These are phyloP conservation scores for Galagoides demidoff DNA, from an alignment of 2,797 vertebrate species.

Conservation along the genomic window DNA sequence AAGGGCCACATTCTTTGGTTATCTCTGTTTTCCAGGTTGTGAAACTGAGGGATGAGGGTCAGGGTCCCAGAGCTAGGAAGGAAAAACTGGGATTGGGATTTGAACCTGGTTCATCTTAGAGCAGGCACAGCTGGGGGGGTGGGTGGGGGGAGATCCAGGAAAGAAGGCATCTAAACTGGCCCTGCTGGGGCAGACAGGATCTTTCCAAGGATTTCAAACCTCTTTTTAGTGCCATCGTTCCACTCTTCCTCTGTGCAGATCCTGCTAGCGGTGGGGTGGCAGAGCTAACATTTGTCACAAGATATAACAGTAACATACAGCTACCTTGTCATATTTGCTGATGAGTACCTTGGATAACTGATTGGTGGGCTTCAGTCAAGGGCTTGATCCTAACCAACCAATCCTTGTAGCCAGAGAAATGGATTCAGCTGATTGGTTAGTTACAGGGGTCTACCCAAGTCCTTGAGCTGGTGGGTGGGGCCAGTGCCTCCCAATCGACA, in stretches of 20 bases:
- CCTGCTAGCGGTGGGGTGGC: too few species aligned
- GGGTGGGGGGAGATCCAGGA: neutral
- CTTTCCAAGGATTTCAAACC: neutral
- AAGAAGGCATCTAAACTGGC: neutral
- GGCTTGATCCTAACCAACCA: neutral
- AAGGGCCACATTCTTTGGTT: neutral
- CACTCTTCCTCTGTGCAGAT: neutral
- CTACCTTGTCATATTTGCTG: neutral
- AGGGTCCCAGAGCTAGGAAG: neutral
- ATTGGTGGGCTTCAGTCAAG: neutral
- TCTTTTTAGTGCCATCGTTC: neutral
- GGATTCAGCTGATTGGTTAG: conserved; percentile 12
- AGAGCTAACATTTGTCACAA: neutral
- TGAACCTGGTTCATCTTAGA: neutral
- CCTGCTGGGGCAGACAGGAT: neutral
- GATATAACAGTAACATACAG: too few species aligned
- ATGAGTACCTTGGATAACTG: neutral
- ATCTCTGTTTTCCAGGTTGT: neutral
- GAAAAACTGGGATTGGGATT: neutral
- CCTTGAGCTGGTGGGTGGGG: neutral
- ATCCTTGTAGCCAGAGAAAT: neutral
- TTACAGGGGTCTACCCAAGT: neutral
- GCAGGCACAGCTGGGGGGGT: neutral
- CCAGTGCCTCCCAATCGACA: neutral
- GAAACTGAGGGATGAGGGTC: neutral